phyloP scores from a whole-genome alignment of 2,113 vertebrate species.

The Sitta europaea region DNA sequence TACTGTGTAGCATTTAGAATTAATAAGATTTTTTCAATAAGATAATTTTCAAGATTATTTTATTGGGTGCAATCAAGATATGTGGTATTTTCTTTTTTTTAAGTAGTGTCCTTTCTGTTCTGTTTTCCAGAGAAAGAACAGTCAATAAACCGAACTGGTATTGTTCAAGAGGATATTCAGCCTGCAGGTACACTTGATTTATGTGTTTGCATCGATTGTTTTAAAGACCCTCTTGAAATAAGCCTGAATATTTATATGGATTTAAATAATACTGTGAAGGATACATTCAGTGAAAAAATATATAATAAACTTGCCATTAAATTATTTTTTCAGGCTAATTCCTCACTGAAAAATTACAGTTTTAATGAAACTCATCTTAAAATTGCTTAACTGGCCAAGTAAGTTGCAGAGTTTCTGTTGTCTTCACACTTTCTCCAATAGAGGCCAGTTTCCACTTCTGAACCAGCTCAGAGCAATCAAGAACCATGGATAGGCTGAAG shows the following conservation, averaged over 20 bases:
- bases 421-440: not conserved
- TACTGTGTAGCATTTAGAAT: not conserved
- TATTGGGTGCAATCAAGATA: not conserved
- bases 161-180: slow-evolving; percentile 77
- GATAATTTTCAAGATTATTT: not conserved
- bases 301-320: not conserved
- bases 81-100: not conserved
- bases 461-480: not conserved
- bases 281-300: not conserved
- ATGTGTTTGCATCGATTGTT: not conserved
- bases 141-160: slow-evolving; percentile 70
- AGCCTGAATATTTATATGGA: not conserved
- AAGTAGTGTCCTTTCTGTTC: not conserved
- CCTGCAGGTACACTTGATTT: slow-evolving; percentile 72
- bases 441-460: not conserved
- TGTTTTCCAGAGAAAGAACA: slow-evolving; percentile 76
- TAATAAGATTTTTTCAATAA: no score
- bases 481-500: not conserved
- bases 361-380: not conserved
- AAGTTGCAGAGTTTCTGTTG: not conserved
- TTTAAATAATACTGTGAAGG: not conserved
- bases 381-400: not conserved
- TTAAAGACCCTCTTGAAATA: not conserved
- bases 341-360: not conserved
- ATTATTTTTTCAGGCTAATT: not conserved